phyloP scores from a whole-genome alignment of 2,888 invertebrate genomes.

The Prosapia bicincta region DNA sequence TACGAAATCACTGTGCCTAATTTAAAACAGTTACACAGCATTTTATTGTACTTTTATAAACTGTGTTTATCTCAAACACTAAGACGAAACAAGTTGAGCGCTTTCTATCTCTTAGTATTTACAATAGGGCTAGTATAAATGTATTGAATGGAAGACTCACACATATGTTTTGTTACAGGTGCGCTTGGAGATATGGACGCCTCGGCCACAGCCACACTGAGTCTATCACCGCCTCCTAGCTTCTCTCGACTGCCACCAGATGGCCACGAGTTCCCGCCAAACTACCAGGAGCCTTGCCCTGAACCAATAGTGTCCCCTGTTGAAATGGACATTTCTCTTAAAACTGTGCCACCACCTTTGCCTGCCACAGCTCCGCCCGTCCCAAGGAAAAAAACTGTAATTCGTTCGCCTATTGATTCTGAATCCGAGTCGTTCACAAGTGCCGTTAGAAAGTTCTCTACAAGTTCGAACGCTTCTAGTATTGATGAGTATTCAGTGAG shows the following conservation, averaged over 20 bases:
- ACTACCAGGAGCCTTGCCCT: constrained; percentile 53
- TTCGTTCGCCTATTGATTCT: constrained; percentile 7
- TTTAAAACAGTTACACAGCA: too few relatives aligned
- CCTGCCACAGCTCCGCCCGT: constrained; percentile 27
- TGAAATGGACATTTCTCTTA: constrained; percentile 29
- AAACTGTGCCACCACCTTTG: constrained; percentile 29
- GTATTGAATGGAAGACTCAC: too few relatives aligned
- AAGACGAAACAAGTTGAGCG: too few relatives aligned
- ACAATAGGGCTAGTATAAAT: too few relatives aligned
- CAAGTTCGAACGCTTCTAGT: constrained; percentile 3
- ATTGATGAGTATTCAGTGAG: constrained; percentile 17
- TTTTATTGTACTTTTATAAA: too few relatives aligned
- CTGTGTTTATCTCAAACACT: too few relatives aligned
- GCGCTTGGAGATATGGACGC: constrained; percentile 27
- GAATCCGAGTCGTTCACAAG: constrained; percentile 2
- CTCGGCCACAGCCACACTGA: constrained; percentile 26
- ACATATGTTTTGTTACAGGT: constrained; percentile 14
- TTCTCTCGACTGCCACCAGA: constrained; percentile 74
- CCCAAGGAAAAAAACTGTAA: constrained; percentile 14
- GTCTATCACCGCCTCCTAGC: constrained; percentile 42
- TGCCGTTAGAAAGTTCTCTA: constrained; percentile 15
- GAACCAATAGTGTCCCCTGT: constrained; percentile 37
- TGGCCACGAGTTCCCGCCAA: constrained; percentile 75
- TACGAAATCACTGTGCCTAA: too few relatives aligned
- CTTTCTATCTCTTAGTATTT: too few relatives aligned